Evolutionary conservation across 2,888 invertebrate genomes (phyloP).

Genomic region (Aproaerema taeniolella): DNA sequence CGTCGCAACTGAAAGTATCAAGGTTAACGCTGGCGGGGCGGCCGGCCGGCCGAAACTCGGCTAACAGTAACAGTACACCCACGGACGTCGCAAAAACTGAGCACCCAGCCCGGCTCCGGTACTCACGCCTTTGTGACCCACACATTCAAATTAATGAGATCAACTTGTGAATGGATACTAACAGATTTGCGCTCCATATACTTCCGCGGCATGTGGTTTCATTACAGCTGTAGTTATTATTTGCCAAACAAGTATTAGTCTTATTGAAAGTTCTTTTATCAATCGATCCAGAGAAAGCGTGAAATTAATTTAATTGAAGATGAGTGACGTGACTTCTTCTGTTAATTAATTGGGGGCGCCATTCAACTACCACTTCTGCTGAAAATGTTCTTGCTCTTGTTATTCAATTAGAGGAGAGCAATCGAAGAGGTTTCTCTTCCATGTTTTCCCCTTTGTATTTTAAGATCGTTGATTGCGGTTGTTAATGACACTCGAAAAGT

Average conservation of each 20-base stretch:
- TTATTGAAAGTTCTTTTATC: constrained; percentile 19
- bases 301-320: constrained; percentile 30
- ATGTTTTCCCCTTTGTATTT: too few species aligned
- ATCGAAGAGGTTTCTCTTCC: neutral
- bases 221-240: constrained; percentile 33
- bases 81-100: constrained; percentile 56
- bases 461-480: too few species aligned
- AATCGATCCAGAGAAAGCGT: constrained; percentile 40
- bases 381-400: constrained; percentile 19
- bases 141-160: constrained; percentile 62
- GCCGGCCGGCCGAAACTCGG: constrained; percentile 65
- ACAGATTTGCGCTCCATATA: constrained; percentile 41
- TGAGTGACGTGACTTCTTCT: constrained; percentile 25
- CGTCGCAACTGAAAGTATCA: constrained; percentile 74
- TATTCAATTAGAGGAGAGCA: constrained; percentile 4
- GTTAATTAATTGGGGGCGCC: constrained; percentile 21
- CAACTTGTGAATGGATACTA: constrained; percentile 55
- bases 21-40: constrained; percentile 70
- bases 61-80: constrained; percentile 70
- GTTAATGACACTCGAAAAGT: constrained; percentile 3
- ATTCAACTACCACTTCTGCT: constrained; percentile 29
- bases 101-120: constrained; percentile 47
- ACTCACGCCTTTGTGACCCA: constrained; percentile 54
- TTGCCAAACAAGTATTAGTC: constrained; percentile 7
- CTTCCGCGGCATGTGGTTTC: constrained; percentile 40